Percentiles rank a stretch among this genome's conserved stretches.
These are phyloP conservation scores for Lethenteron reissneri DNA, from an alignment of 2,113 vertebrate species.

Conservation along the genomic window DNA sequence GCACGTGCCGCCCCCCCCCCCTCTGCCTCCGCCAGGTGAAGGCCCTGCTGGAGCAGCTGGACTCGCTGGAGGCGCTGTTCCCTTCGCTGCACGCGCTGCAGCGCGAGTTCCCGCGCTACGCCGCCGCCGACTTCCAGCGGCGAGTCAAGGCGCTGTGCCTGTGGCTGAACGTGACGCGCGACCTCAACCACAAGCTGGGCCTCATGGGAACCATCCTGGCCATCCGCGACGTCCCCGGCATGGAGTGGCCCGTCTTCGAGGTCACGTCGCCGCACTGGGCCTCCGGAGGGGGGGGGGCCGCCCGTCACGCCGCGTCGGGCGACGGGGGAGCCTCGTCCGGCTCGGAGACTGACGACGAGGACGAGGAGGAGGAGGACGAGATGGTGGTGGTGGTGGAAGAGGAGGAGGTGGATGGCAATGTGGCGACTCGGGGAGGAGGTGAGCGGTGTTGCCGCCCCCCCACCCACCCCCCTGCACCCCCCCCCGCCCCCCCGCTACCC, in stretches of 20 bases:
- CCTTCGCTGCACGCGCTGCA: slow-evolving; percentile 85
- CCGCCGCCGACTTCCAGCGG: slow-evolving; percentile 80
- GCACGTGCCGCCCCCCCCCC: too few relatives aligned
- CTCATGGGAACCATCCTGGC: slow-evolving; percentile 95
- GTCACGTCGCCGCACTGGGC: slow-evolving; percentile 54
- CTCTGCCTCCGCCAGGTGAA: slow-evolving; percentile 39
- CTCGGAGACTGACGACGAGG: slow-evolving; percentile 13
- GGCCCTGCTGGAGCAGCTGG: slow-evolving; percentile 73
- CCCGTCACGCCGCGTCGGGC: too few relatives aligned
- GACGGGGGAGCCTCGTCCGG: too few relatives aligned
- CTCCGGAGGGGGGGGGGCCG: not conserved
- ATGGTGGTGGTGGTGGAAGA: slow-evolving; percentile 15
- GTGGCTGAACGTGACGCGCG: slow-evolving; percentile 95
- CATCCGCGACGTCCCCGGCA: slow-evolving; percentile 62
- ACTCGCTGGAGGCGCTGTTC: slow-evolving; percentile 87
- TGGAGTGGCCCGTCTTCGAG: slow-evolving; percentile 98
- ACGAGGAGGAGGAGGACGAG: slow-evolving; percentile 13
- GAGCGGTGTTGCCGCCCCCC: too few relatives aligned
- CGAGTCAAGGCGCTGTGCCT: slow-evolving; percentile 97
- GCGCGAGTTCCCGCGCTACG: slow-evolving; percentile 84
- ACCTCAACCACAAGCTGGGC: slow-evolving; percentile 86
- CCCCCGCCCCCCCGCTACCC: too few relatives aligned
- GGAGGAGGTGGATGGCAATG: not conserved
- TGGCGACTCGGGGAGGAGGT: too few relatives aligned
- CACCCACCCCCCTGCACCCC: too few relatives aligned